Conservation (phyloP, 2,797 vertebrate species). For the Darevskia nairensis region DNA sequence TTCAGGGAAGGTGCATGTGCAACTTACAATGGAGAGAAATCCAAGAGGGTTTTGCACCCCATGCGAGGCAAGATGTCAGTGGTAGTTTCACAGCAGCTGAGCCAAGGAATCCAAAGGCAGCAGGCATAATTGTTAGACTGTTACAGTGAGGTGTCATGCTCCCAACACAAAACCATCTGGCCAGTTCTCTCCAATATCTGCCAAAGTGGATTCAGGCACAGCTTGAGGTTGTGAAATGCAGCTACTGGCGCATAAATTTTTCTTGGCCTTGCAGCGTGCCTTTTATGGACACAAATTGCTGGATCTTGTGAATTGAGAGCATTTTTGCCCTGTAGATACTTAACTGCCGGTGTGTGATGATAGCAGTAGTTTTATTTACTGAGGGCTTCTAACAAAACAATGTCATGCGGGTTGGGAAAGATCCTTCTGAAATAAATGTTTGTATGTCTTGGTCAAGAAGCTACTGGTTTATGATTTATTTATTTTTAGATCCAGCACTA, state of each 20-base stretch:
- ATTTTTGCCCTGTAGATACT: neutral
- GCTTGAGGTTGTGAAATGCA: neutral
- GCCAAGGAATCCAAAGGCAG: neutral
- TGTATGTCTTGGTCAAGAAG: neutral
- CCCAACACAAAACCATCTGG: neutral
- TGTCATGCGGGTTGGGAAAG: neutral
- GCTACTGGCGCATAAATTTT: neutral
- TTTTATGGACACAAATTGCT: neutral
- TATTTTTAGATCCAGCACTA: neutral
- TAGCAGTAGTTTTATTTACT: conserved; percentile 5
- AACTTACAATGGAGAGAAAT: neutral
- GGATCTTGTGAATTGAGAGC: neutral
- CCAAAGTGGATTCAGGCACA: neutral
- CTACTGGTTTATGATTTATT: neutral
- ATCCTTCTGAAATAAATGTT: neutral
- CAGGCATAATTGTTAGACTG: neutral
- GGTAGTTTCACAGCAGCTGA: fast-evolving
- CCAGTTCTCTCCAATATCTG: neutral
- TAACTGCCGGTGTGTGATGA: neutral
- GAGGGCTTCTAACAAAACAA: neutral
- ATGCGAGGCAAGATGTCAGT: neutral
- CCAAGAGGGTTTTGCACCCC: neutral
- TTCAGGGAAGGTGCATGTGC: fast-evolving
- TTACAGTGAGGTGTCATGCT: neutral
- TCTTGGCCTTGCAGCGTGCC: neutral